phyloP scores from a whole-genome alignment of 2,888 invertebrate genomes.

The Clivina fossor region DNA sequence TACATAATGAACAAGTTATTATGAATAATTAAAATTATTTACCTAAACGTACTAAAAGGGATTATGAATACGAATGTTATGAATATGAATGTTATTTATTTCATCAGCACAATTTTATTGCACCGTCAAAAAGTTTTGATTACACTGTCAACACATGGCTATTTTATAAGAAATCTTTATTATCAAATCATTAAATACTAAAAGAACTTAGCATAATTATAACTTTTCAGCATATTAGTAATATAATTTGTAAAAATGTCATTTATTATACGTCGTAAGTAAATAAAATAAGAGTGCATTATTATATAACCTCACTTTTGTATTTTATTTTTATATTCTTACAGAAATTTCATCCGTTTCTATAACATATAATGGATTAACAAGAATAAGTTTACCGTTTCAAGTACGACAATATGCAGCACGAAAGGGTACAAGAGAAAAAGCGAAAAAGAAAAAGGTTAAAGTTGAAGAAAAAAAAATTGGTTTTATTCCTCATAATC shows the following conservation, averaged over 20 bases:
- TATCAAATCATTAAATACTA: no score
- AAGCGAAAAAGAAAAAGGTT: conserved; percentile 67
- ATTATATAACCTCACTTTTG: conserved; percentile 7
- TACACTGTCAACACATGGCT: no score
- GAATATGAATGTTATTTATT: no score
- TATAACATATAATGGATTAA: conserved; percentile 1
- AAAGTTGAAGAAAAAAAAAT: conserved; percentile 75
- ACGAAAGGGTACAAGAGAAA: conserved; percentile 79
- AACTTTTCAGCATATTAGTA: no score
- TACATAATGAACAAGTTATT: no score
- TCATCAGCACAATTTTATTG: no score
- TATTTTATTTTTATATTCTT: neutral
- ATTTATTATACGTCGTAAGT: conserved; percentile 17
- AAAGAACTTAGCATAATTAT: no score
- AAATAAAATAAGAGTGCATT: neutral
- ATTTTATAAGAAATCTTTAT: no score
- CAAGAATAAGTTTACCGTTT: conserved; percentile 10
- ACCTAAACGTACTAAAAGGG: no score
- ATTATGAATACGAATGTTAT: no score
- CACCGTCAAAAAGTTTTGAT: no score
- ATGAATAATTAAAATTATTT: no score
- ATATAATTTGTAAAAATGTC: conserved; percentile 14
- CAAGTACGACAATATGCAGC: conserved; percentile 65
- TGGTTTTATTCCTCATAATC: conserved; percentile 72
- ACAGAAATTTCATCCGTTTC: neutral